Conservation (phyloP, 37 sponge, comb jelly and placozoan species). For the Aplysina aerophoba region DNA sequence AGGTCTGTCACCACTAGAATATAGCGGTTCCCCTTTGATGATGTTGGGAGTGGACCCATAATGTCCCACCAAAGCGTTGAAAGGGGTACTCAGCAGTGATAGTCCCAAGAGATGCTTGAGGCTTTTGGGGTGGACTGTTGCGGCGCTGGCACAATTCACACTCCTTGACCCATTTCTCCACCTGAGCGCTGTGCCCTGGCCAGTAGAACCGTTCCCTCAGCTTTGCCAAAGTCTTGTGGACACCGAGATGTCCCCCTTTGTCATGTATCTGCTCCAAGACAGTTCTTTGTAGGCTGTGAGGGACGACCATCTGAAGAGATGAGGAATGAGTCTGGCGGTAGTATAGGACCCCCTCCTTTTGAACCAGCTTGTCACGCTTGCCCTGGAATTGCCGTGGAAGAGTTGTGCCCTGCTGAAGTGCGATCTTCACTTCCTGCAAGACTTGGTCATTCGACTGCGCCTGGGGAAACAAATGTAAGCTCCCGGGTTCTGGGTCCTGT, state of each 20-base stretch:
- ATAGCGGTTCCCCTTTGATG: too few relatives aligned
- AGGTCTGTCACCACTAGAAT: too few relatives aligned
- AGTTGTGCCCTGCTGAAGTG: background rate
- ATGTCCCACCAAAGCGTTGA: background rate
- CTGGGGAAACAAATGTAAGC: background rate
- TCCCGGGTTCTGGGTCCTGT: background rate
- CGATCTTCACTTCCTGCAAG: background rate
- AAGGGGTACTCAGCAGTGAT: conserved; percentile 15
- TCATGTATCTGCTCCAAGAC: conserved; percentile 30
- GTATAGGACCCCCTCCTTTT: background rate
- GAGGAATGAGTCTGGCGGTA: background rate
- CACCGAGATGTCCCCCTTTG: conserved; percentile 37
- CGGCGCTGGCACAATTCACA: background rate
- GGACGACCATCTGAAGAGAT: background rate
- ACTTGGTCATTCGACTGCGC: conserved; percentile 7
- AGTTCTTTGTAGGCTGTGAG: too few relatives aligned
- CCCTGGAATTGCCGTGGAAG: background rate
- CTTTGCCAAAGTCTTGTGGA: conserved; percentile 24
- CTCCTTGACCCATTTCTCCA: background rate
- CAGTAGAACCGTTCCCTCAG: conserved; percentile 33
- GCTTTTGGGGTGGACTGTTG: conserved; percentile 5
- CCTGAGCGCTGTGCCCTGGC: conserved; percentile 20
- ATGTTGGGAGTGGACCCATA: too few relatives aligned
- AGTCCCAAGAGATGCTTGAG: conserved; percentile 28
- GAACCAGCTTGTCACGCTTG: background rate